phyloP scores from a whole-genome alignment of 2,888 invertebrate genomes.

The Branchellion lobata region DNA sequence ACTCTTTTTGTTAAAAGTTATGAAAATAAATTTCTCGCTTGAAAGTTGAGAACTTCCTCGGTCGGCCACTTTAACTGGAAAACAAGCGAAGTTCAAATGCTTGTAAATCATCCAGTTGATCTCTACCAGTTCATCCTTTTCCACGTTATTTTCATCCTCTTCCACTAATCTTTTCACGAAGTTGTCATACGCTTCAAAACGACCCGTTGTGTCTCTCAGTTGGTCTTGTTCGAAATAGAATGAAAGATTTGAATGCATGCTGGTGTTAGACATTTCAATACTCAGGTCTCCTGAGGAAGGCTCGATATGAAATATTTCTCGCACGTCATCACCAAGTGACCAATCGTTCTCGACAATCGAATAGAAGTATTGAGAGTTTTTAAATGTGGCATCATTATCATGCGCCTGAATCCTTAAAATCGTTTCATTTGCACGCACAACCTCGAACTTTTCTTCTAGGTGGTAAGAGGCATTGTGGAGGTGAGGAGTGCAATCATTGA shows the following conservation, averaged over 20 bases:
- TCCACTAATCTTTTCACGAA: no score
- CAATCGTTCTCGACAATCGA: not conserved
- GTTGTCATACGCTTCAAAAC: not conserved
- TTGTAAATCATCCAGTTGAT: constrained; percentile 1
- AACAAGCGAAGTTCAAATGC: not conserved
- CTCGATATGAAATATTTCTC: not conserved
- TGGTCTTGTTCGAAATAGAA: not conserved
- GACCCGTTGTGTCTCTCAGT: no score
- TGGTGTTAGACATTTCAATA: not conserved
- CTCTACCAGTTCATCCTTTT: not conserved
- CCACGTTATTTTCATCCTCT: no score
- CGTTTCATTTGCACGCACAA: not conserved
- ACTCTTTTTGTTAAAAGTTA: not conserved
- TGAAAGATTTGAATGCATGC: not conserved
- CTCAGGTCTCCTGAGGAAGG: not conserved
- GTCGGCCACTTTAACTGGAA: not conserved
- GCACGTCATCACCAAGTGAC: not conserved
- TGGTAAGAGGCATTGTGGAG: not conserved
- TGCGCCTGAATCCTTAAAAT: not conserved
- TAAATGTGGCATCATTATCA: not conserved
- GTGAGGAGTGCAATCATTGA: constrained; percentile 49
- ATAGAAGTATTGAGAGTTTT: not conserved
- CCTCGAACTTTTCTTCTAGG: not conserved
- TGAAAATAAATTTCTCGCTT: not conserved
- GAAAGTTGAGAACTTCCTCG: not conserved